These are phyloP conservation scores for Diarsia dahlii DNA, from an alignment of 2,888 invertebrate species.

Conservation along the genomic window DNA sequence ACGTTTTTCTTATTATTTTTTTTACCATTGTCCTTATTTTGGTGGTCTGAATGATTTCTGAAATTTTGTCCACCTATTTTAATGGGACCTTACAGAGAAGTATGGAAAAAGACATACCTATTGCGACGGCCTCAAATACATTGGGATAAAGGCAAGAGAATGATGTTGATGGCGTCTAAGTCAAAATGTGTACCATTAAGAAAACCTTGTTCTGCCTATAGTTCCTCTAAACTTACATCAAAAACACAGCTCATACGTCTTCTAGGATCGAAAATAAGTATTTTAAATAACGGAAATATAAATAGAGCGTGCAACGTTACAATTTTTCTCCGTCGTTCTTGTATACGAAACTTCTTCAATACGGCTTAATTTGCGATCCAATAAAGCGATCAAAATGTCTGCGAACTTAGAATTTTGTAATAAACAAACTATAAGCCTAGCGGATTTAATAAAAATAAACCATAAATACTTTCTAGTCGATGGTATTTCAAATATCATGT, in stretches of 20 bases:
- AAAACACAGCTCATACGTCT: slow-evolving; percentile 20
- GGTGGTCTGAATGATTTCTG: too few species aligned
- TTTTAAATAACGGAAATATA: slow-evolving; percentile 35
- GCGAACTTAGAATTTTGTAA: slow-evolving; percentile 29
- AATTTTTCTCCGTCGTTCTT: slow-evolving; percentile 45
- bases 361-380: slow-evolving; percentile 41
- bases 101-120: too few species aligned
- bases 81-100: too few species aligned
- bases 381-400: slow-evolving; percentile 47
- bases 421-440: slow-evolving; percentile 51
- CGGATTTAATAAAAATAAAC: slow-evolving; percentile 55
- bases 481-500: slow-evolving; percentile 52
- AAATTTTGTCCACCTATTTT: too few species aligned
- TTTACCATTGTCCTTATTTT: too few species aligned
- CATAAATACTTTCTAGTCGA: slow-evolving; percentile 43
- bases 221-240: slow-evolving; percentile 11
- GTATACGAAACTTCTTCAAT: slow-evolving; percentile 27
- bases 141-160: too few species aligned
- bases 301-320: slow-evolving; percentile 26
- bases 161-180: too few species aligned
- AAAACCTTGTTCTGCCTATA: too few species aligned
- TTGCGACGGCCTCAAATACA: too few species aligned
- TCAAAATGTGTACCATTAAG: too few species aligned
- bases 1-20: too few species aligned
- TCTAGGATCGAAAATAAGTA: slow-evolving; percentile 24